Evolutionary conservation across 1,140 invertebrate genomes (phyloP), one percentile per base, ranked within the genome.

Genomic region (Drosophila sechellia): DNA sequence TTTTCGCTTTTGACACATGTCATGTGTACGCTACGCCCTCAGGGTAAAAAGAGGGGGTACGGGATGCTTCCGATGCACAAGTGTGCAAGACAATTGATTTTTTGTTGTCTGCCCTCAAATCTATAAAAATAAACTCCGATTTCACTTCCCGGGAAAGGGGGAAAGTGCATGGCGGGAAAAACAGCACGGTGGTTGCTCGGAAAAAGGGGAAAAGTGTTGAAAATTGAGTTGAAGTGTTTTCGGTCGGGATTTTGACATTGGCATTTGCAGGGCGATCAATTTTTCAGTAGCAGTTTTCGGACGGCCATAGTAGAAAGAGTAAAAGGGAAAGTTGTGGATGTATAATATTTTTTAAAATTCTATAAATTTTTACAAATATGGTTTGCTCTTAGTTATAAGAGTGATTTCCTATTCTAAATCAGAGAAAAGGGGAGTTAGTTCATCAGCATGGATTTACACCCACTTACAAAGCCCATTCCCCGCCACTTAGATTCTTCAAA

Each of bases 51-150:
- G 13, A 31, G 15, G 54, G 39, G 50, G 39, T 40, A 34, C 43
- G 40, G 17, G 42, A 17, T 53, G 52, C 22, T 25, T 60, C 60
- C 17, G 45, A 68, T 68, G 64, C 64, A 68, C 64, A 68, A 68
- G 64, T 72, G 76, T 81, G 66, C 61, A 72, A 79, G 58, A 76
- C 83, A 87, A 89, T 87, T 81, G 84, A 89, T 85, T 80, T 87
- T 81, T 75, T 87, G 72, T 59, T 70, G 58, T 79, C 52, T 70
- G 56, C 73, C 53, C 74, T 70, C 50, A 20, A 71, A 66, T 57
- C 50, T 49, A 77, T 65, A 52, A 83, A 83, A 83, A 83, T 83
- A 83, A 79, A 57, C 83, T 50, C 53, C 55, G 60, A 64, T 69
- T 77, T 54, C 40, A 52, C 34, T 60, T 1, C 45, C 35, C 37